These are phyloP conservation scores for Aphidius colemani DNA, from an alignment of 2,888 invertebrate genomes.

Conservation along the genomic window DNA sequence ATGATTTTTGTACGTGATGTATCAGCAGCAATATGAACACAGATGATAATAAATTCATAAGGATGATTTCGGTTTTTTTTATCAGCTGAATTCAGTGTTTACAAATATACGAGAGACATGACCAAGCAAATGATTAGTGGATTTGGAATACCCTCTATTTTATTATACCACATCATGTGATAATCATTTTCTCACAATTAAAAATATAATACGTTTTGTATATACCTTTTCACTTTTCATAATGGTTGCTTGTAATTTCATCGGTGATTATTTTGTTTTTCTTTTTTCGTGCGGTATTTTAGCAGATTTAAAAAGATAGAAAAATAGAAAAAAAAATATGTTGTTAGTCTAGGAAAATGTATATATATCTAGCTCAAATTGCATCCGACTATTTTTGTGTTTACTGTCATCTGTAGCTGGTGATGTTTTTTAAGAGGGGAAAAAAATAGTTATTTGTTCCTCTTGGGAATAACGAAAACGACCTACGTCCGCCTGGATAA, in stretches of 20 bases:
- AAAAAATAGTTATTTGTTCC: slow-evolving; percentile 26
- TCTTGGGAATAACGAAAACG: slow-evolving; percentile 35
- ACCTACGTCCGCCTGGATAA: slow-evolving; percentile 46
- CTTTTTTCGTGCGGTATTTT: neutral
- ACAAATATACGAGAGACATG: slow-evolving; percentile 35
- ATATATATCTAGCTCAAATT: neutral
- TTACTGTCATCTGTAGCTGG: slow-evolving; percentile 29
- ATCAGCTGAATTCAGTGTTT: slow-evolving; percentile 48
- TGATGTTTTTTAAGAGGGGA: neutral
- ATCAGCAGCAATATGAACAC: slow-evolving; percentile 35
- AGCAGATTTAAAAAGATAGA: slow-evolving; percentile 1
- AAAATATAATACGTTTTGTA: neutral
- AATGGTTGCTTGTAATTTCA: neutral
- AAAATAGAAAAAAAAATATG: neutral
- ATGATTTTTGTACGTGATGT: slow-evolving; percentile 38
- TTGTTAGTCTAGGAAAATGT: neutral
- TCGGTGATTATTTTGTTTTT: slow-evolving; percentile 1
- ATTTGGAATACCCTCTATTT: slow-evolving; percentile 31
- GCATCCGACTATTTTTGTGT: slow-evolving; percentile 18
- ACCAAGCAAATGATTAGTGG: slow-evolving; percentile 43
- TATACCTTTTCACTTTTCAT: neutral
- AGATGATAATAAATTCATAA: slow-evolving; percentile 48
- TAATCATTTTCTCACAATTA: slow-evolving; percentile 2
- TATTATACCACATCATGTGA: neutral
- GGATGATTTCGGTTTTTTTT: slow-evolving; percentile 45